Base-by-base conservation (phyloP, 2,888 invertebrate species). In the Salticus scenicus region DNA sequence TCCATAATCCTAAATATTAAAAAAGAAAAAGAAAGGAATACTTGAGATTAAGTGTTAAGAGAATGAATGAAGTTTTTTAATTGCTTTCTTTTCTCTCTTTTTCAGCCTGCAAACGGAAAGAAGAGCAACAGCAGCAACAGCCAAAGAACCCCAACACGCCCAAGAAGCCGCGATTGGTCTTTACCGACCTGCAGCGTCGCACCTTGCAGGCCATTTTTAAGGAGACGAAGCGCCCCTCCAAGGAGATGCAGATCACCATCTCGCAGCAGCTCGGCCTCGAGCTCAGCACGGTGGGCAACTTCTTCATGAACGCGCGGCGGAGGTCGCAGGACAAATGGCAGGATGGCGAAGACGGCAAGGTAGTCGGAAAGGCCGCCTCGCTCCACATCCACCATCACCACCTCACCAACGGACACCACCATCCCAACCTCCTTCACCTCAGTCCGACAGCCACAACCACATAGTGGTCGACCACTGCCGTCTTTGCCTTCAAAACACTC, bases 171-270 rank as follows among this genome's bases (percentile, higher is more conserved):
- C 97, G 99, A 92, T 95, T 99, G 93, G 99, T 99, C 93, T 99
- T 99, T 94, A 99, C 99, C 91, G 99, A 99, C 94, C 97, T 99
- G 91, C 99, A 99, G 94, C 95, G 99, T 92, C 96, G 99, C 93
- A 99, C 99, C 92, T 95, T 99, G 92, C 98, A 99, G 94, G 99
- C 99, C 94, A 99, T 99, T 95, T 99, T 99, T 95, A 99, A 99
- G 96, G 99, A 99, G 94, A 99, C 99, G 87, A 99, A 99, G 92
- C 94, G 99, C 92, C 99, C 99, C 90, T 98, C 98, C 89, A 99
- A 99, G 93, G 99, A 99, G 93, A 99, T 99, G 98, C 99, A 99
- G 93, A 98, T 98, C 90, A 98, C 99, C 90, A 99, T 99, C 93
- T 98, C 98, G 37, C 94, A 98, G 89, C 98, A 99, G 91, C 93